A percentile compares a stretch with the other conserved stretches of the same genome.
phyloP scores from a whole-genome alignment of 92 coral and sea anemone genomes.

The Blastomussa wellsi region DNA sequence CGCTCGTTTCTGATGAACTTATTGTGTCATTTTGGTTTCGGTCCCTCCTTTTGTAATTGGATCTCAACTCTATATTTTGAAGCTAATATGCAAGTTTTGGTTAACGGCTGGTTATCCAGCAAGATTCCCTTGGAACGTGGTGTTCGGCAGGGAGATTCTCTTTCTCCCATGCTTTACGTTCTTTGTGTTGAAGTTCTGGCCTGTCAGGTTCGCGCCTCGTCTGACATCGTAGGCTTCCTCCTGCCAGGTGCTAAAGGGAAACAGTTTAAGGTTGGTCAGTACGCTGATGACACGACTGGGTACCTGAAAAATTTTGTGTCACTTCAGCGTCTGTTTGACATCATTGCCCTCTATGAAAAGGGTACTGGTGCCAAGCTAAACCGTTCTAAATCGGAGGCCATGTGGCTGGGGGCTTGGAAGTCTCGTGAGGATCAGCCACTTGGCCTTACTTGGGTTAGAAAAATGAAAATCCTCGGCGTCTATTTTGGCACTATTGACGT shows the following conservation, averaged over 20 bases:
- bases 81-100: constrained; percentile 22
- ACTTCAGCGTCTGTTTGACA: not conserved
- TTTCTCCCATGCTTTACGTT: constrained; percentile 53
- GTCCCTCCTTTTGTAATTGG: constrained; percentile 50
- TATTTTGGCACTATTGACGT: not conserved
- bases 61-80: constrained; percentile 23
- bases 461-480: constrained; percentile 19
- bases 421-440: not conserved
- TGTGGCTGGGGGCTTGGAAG: constrained; percentile 40
- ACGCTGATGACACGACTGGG: constrained; percentile 43
- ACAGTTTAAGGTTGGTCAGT: constrained; percentile 2
- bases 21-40: constrained; percentile 35
- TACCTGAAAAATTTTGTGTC: not conserved
- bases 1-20: constrained; percentile 23
- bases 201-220: not conserved
- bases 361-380: constrained; percentile 42
- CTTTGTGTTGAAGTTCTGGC: constrained; percentile 48
- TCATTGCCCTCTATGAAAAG: not conserved
- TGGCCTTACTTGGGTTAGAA: constrained; percentile 26
- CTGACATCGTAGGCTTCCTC: not conserved
- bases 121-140: constrained; percentile 27
- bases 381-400: constrained; percentile 31
- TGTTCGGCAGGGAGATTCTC: constrained; percentile 47
- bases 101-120: constrained; percentile 31
- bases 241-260: constrained; percentile 3